These are phyloP conservation scores for Aphrophora alni DNA, from an alignment of 2,888 invertebrate species.

Conservation along the genomic window DNA sequence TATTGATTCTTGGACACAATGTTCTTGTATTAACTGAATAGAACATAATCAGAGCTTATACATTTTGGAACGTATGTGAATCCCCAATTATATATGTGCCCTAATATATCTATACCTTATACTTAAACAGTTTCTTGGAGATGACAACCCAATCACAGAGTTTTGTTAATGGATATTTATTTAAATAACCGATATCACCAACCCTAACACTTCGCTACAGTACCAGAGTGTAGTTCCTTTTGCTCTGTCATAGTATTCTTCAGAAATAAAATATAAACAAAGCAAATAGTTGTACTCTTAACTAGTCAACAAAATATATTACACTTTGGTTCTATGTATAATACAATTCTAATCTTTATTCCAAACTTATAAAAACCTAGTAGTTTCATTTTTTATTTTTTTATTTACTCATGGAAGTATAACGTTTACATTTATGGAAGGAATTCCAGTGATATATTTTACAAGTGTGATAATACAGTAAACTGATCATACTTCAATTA, in stretches of 20 bases:
- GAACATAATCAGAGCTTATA: not conserved
- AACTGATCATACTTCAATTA: too few relatives aligned
- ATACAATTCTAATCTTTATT: not conserved
- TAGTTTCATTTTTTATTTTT: not conserved
- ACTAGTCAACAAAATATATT: constrained; percentile 2
- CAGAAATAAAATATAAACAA: not conserved
- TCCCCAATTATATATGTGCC: not conserved
- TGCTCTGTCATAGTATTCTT: not conserved
- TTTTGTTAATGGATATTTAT: not conserved
- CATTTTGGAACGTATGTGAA: not conserved
- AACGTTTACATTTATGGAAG: not conserved
- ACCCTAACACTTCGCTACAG: not conserved
- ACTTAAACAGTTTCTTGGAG: not conserved
- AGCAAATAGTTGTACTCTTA: not conserved
- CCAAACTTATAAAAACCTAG: not conserved
- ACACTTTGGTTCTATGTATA: not conserved
- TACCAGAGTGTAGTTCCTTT: not conserved
- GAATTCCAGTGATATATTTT: not conserved
- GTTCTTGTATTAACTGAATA: not conserved
- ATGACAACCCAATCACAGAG: not conserved
- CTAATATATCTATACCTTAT: constrained; percentile 1
- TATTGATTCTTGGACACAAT: not conserved
- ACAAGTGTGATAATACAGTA: too few relatives aligned
- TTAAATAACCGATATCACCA: not conserved
- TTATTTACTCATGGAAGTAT: not conserved